phyloP scores from a whole-genome alignment of 2,888 invertebrate genomes.

The Oxyscelio sp. region DNA sequence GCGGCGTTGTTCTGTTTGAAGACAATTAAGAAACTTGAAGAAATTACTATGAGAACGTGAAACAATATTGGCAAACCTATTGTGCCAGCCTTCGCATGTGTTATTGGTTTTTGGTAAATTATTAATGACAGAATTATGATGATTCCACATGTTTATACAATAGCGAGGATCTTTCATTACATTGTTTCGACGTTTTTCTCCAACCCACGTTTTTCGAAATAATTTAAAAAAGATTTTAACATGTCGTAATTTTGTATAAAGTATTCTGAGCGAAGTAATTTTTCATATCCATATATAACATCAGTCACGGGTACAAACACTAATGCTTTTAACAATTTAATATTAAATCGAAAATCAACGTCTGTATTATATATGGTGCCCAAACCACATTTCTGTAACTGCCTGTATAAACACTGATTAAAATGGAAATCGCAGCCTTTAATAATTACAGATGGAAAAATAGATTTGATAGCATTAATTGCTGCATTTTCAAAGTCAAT shows the following conservation, averaged over 20 bases:
- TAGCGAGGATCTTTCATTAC: slow-evolving; percentile 6
- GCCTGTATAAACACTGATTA: not conserved
- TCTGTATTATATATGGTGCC: not conserved
- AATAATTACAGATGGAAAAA: not conserved
- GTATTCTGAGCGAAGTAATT: not conserved
- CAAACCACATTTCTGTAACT: not conserved
- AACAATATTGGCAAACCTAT: slow-evolving; percentile 25
- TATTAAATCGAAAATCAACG: not conserved
- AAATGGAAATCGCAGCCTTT: slow-evolving; percentile 1
- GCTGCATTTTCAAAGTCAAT: not conserved
- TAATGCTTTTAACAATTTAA: slow-evolving; percentile 1
- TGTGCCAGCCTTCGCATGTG: slow-evolving; percentile 17
- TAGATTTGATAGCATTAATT: not conserved
- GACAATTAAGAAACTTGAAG: slow-evolving; percentile 11
- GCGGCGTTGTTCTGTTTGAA: slow-evolving; percentile 12
- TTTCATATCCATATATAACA: not conserved
- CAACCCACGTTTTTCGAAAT: slow-evolving; percentile 2
- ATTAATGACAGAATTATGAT: slow-evolving; percentile 2
- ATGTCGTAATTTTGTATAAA: slow-evolving; percentile 3
- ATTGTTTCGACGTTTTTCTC: not conserved
- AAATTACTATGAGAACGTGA: slow-evolving; percentile 11
- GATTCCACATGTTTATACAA: slow-evolving; percentile 13
- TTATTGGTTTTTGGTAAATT: slow-evolving; percentile 14
- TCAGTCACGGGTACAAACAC: not conserved
- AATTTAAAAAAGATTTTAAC: not conserved